Evolutionary conservation across 2,113 vertebrate species (phyloP), one percentile per base, ranked within the genome.

Genomic region (Scophthalmus maximus): DNA sequence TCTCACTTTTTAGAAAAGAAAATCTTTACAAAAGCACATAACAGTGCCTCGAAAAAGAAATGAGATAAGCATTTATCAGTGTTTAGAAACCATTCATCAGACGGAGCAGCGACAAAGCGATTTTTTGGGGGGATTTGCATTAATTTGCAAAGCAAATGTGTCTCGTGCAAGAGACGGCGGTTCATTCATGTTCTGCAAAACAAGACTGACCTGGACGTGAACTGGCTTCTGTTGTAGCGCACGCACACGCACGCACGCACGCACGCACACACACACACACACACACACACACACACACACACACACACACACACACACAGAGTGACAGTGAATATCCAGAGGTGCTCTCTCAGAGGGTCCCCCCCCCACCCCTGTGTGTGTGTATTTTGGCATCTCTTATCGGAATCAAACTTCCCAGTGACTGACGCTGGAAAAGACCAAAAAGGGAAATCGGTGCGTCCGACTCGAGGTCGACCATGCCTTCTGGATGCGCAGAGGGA

Each of bases 41-140:
- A 32, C 17, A 64, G 58, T 15, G n/a, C 50, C 44, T 69, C 26
- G 11, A 52, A 14, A 56, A 44, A 17, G 10, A 44, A 56, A 26
- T 6, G 23, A 44, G 20, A 22, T 15, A n/a, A n/a, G 12, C n/a
- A 29, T 81, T 67, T 68, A 51, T 63, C 68, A 11, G 42, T 1
- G 29, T 61, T 82, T 46, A 22, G 42, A 51, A n/a, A 53, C 32
- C 11, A 0, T 75, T 76, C 63, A 79, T 81, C 60, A 62, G 53
- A 69, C 73, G 71, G 25, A 59, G 58, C 47, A 49, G 64, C 0
- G 34, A 57, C 66, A 11, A 40, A 58, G 40, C 6, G 0, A 49
- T 69, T 59, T 40, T 3, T 6, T n/a, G n/a, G n/a, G n/a, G n/a
- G n/a, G n/a, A 82, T 89, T 89, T 84, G 77, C 86, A 86, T 88